Conservation (phyloP, 2,888 invertebrate genomes). For the Gibbula magus region DNA sequence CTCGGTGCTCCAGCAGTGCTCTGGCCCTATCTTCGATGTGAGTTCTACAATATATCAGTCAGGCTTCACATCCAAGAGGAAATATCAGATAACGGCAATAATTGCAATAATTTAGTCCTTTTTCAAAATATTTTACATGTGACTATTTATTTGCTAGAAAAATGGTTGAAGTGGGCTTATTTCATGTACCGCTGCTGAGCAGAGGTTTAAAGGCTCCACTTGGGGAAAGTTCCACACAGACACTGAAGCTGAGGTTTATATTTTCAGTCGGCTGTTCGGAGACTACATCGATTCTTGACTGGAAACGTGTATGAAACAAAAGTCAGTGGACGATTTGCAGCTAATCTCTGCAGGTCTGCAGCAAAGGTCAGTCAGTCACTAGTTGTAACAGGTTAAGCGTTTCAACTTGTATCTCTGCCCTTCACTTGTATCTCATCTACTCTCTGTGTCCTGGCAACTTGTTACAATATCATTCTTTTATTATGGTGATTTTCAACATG, state of each 20-base stretch:
- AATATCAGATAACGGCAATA: too few relatives aligned
- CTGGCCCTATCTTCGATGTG: slow-evolving; percentile 79
- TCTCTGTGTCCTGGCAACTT: background rate
- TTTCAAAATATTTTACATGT: too few relatives aligned
- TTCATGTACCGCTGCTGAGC: too few relatives aligned
- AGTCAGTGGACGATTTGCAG: slow-evolving; percentile 88
- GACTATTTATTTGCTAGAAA: too few relatives aligned
- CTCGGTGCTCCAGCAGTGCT: slow-evolving; percentile 84
- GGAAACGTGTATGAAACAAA: slow-evolving; percentile 87
- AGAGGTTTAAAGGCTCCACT: background rate
- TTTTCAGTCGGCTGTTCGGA: slow-evolving; percentile 82
- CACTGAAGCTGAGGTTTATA: background rate
- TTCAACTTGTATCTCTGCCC: background rate
- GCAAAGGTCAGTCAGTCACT: slow-evolving; percentile 74
- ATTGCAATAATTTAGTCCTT: too few relatives aligned
- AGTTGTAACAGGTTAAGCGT: background rate
- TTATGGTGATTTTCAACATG: background rate
- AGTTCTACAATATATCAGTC: slow-evolving; percentile 17
- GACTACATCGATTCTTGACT: slow-evolving; percentile 83
- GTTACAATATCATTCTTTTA: background rate
- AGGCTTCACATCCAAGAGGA: too few relatives aligned
- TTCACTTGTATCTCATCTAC: background rate
- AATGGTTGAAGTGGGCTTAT: too few relatives aligned
- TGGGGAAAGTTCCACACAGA: background rate
- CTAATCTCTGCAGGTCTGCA: slow-evolving; percentile 81